Evolutionary conservation across 2,797 vertebrate genomes (phyloP).

Genomic region (Pterois miles): DNA sequence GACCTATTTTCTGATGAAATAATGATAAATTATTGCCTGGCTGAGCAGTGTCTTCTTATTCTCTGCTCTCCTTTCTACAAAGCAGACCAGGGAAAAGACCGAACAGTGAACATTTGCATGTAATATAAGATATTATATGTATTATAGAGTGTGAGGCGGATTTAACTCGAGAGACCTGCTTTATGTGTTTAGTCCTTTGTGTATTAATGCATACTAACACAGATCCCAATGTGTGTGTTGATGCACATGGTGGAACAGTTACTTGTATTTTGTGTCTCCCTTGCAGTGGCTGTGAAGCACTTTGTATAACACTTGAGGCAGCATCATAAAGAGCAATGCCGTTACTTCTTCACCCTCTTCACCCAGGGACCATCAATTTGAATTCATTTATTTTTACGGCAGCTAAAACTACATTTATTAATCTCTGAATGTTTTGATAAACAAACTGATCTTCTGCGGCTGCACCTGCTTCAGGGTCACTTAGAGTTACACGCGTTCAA

Average conservation of each 20-base stretch:
- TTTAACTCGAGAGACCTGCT: background rate
- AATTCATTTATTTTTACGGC: background rate
- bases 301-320: background rate
- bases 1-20: constrained; percentile 68
- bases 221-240: background rate
- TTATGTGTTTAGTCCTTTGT: background rate
- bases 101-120: background rate
- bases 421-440: constrained; percentile 18
- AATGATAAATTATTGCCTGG: constrained; percentile 36
- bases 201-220: background rate
- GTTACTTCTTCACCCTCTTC: constrained; percentile 8
- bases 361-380: background rate
- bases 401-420: constrained; percentile 14
- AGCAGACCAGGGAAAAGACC: constrained; percentile 16
- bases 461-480: constrained; percentile 5
- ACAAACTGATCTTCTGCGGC: constrained; percentile 21
- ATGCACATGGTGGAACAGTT: background rate
- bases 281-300: background rate
- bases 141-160: background rate
- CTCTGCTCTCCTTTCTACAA: constrained; percentile 7
- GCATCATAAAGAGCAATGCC: background rate
- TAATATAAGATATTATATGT: background rate
- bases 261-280: background rate
- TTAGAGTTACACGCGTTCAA: constrained; percentile 34
- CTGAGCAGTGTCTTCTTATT: constrained; percentile 32